Evolutionary conservation across 2,113 vertebrate genomes (phyloP), one percentile per base, ranked within the genome.

Genomic region (Dunckerocampus dactyliophorus): DNA sequence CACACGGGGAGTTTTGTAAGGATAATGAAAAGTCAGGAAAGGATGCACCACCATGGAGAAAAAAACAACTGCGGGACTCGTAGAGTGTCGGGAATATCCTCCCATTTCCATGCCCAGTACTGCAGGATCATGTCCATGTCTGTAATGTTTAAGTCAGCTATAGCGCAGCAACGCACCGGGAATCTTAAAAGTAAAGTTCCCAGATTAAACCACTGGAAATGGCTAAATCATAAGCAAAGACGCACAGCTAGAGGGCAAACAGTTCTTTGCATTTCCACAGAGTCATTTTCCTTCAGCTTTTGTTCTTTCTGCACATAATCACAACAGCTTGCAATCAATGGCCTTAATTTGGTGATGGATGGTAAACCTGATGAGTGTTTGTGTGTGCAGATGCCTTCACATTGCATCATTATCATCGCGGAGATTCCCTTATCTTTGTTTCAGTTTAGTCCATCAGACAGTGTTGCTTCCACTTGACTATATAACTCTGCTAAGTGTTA

Each of bases 1-100:
- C 84, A 79, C 79, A 31, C 75, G 49, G 74, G 67, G 63, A 84
- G 82, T 84, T 85, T 85, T 87, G 84, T 88, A 76, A 72, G 82
- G 77, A 88, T 85, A 86, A 88, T 76, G 68, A 83, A 85, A 85
- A 77, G 72, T 78, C 15, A 48, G 60, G 67, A 72, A 69, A 72
- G 73, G 74, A 79, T 56, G 67, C 61, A 57, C 62, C 57, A 46
- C 56, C 53, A 56, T 22, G 51, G 77, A 59, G 66, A 49, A 59
- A 55, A 71, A 24, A 8, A 19, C 46, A 62, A 75, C 67, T 46
- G 57, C 43, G 61, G 65, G 65, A 67, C 65, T 69, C 34, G 48
- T 42, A 54, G n/a, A 52, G 59, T 24, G 57, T 43, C 46, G 28
- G 3, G 10, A 34, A 49, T 39, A 20, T 45, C 3, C 20, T 43